Base-by-base conservation (phyloP, 1,140 invertebrate species). In the Calliopsis andreniformis region DNA sequence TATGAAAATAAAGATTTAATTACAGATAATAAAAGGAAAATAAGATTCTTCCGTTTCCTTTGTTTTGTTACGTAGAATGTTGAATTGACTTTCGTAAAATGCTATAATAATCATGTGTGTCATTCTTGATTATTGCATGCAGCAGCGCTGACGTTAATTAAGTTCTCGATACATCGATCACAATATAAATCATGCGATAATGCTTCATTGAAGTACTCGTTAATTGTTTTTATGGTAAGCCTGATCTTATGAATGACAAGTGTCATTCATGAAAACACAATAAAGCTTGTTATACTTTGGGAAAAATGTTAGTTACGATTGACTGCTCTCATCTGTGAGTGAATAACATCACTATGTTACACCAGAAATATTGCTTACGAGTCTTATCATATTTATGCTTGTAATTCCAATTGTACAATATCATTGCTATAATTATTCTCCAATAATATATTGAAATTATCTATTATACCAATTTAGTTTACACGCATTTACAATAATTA, bases 181-280 rank as follows among this genome's bases (percentile, higher is more conserved):
- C 62, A 66, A 18, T 73, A 18, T 73, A 66, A 73, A 73, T 73
- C 70, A 62, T 42, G 1, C 51, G 70, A 73, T 73, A 73, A 66
- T 10, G 35, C 32, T 73, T 63, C 61, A 53, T 32, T 43, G 49
- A 66, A n/a, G 49, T 39, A 32, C n/a, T 73, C 43, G 39, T 71
- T 63, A 71, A 71, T 35, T 49, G 58, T 51, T 42, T 32, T 47
- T 39, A 20, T 30, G 25, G 59, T 35, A 3, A 20, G 39, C 32
- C 61, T 35, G 25, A 55, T 55, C 39, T 66, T 6, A 43, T 73
- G 70, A 73, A 73, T 73, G 70, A 45, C 70, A 14, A 30, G 28
- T 14, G 35, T 32, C 61, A 56, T 66, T 66, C 53, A 73, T 55
- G 47, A n/a, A 55, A 64, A 43, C 28, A 73, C 70, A 73, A 73